These are phyloP conservation scores for Drosophila kepulauana DNA, from an alignment of 1,140 invertebrate species.

Conservation along the genomic window DNA sequence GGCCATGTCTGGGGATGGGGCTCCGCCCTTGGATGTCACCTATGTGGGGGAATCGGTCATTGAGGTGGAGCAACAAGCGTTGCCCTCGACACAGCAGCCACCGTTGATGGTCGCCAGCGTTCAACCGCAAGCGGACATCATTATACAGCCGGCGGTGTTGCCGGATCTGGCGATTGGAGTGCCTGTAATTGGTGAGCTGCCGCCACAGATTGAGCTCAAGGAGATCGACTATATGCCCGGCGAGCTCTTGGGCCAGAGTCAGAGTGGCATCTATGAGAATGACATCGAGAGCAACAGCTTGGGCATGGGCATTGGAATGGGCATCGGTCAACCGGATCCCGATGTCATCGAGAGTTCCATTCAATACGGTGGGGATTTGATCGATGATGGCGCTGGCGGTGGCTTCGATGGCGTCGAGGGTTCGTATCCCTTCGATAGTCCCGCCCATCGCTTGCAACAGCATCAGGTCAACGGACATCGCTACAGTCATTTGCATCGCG, in stretches of 20 bases:
- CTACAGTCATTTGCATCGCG: slow-evolving; percentile 73
- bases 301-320: slow-evolving; percentile 40
- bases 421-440: slow-evolving; percentile 78
- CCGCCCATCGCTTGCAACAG: slow-evolving; percentile 51
- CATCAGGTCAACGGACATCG: slow-evolving; percentile 36
- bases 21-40: slow-evolving; percentile 78
- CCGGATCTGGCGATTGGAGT: slow-evolving; percentile 83
- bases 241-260: slow-evolving; percentile 51
- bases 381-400: slow-evolving; percentile 77
- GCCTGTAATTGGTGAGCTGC: slow-evolving; percentile 82
- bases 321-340: slow-evolving; percentile 13
- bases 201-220: slow-evolving; percentile 84
- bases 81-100: slow-evolving; percentile 10
- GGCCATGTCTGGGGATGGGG: slow-evolving; percentile 43
- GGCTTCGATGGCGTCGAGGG: slow-evolving; percentile 81
- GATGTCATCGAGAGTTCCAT: slow-evolving; percentile 76
- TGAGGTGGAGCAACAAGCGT: slow-evolving; percentile 76
- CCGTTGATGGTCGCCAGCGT: neutral
- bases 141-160: slow-evolving; percentile 81
- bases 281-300: slow-evolving; percentile 67
- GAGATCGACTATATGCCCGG: slow-evolving; percentile 84
- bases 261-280: slow-evolving; percentile 56
- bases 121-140: slow-evolving; percentile 68
- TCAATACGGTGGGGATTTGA: slow-evolving; percentile 81
- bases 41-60: slow-evolving; percentile 84